Percentiles rank a stretch among this genome's conserved stretches.
Conservation (phyloP, 2,888 invertebrate species). For the Rotaria macrura region DNA sequence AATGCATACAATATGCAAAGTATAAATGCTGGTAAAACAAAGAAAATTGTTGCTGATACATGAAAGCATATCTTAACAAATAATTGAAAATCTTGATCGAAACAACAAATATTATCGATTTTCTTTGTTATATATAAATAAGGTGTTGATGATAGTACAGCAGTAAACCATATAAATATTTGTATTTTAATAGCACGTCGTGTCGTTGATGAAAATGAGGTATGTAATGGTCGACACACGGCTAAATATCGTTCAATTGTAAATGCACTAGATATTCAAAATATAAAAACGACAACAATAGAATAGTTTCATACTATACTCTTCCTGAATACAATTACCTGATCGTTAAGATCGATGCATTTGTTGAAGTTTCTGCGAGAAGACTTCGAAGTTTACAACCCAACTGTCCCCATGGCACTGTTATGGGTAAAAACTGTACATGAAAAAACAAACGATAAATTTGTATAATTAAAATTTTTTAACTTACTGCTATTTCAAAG, state of each 20-base stretch:
- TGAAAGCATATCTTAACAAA: not conserved
- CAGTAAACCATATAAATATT: not conserved
- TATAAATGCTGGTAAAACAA: not conserved
- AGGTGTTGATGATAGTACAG: not conserved
- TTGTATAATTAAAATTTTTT: not conserved
- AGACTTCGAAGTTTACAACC: conserved; percentile 6
- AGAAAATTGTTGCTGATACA: not conserved
- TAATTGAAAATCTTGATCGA: not conserved
- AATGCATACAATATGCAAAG: not conserved
- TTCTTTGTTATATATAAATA: not conserved
- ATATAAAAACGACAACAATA: not conserved
- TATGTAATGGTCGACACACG: not conserved
- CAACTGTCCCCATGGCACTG: not conserved
- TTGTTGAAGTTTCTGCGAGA: not conserved
- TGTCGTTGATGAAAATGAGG: not conserved
- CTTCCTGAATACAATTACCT: not conserved
- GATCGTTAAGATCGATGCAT: not conserved
- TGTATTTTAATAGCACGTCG: conserved; percentile 1
- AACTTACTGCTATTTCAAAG: not conserved
- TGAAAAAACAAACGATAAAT: not conserved
- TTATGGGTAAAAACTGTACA: not conserved
- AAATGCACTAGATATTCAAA: not conserved
- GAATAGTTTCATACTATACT: too few relatives aligned
- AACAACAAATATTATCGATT: not conserved
- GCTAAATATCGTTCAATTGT: conserved; percentile 17